Percentiles rank a stretch among this genome's conserved stretches.
These are phyloP conservation scores for Pyrrhia umbra DNA, from an alignment of 2,888 invertebrate species.

Conservation along the genomic window DNA sequence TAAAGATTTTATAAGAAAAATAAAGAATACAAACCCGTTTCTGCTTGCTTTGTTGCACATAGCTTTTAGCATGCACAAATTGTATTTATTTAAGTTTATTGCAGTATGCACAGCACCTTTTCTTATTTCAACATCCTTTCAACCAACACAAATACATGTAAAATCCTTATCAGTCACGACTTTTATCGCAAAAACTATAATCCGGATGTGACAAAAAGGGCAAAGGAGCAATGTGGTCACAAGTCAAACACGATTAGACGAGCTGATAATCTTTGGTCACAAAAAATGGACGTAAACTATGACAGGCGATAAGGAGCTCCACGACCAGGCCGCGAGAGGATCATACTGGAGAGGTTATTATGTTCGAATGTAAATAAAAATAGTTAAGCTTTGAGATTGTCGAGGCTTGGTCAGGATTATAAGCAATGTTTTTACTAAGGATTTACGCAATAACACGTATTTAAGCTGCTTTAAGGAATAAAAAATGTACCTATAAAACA, in stretches of 20 bases:
- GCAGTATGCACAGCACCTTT: conserved; percentile 31
- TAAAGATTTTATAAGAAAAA: conserved; percentile 12
- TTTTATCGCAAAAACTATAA: conserved; percentile 47
- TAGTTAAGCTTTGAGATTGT: neutral
- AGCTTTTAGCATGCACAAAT: conserved; percentile 47
- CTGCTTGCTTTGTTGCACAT: conserved; percentile 26
- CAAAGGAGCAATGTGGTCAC: conserved; percentile 41
- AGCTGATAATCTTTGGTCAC: conserved; percentile 43
- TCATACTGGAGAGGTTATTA: conserved; percentile 25
- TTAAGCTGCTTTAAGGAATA: conserved; percentile 5
- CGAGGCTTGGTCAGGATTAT: conserved; percentile 9
- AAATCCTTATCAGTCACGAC: conserved; percentile 35
- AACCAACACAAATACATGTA: conserved; percentile 29
- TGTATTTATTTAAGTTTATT: conserved; percentile 53
- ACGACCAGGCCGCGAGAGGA: conserved; percentile 28
- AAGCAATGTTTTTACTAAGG: conserved; percentile 2
- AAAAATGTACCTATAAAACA: too few relatives aligned
- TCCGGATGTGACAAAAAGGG: conserved; percentile 55
- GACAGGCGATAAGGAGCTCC: conserved; percentile 47
- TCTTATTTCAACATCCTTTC: conserved; percentile 31
- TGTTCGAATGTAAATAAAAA: conserved; percentile 17
- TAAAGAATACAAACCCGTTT: conserved; percentile 10
- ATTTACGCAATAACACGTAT: neutral
- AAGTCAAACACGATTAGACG: conserved; percentile 42
- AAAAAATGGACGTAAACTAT: conserved; percentile 42